Evolutionary conservation across 1,140 invertebrate genomes (phyloP).

Genomic region (Lasioglossum baleicum): DNA sequence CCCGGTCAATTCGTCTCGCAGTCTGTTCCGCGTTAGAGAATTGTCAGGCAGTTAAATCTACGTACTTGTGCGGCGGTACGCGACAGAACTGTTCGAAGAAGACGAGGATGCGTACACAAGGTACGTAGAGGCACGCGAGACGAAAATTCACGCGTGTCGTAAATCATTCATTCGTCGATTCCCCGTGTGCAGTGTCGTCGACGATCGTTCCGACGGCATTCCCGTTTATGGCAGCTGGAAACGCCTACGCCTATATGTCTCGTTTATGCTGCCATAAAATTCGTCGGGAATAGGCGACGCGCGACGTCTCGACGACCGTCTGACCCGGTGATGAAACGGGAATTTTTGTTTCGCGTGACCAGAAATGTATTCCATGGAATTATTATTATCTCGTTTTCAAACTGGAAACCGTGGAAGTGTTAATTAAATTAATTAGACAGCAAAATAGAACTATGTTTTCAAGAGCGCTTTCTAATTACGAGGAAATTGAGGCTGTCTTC

Average conservation of each 20-base stretch:
- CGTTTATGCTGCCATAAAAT: slow-evolving; percentile 50
- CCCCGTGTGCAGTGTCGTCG: slow-evolving; percentile 26
- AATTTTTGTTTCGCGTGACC: not conserved
- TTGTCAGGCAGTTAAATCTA: slow-evolving; percentile 31
- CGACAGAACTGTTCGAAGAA: not conserved
- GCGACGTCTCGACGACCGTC: slow-evolving; percentile 19
- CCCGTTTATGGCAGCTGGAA: slow-evolving; percentile 9
- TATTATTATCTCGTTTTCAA: no score
- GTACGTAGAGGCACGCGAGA: slow-evolving; percentile 28
- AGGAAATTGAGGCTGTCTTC: no score
- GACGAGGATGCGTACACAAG: not conserved
- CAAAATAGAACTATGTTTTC: no score
- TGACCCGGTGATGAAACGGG: slow-evolving; percentile 27
- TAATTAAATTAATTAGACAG: no score
- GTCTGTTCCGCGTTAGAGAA: slow-evolving; percentile 14
- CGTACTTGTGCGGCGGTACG: slow-evolving; percentile 13
- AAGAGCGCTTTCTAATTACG: no score
- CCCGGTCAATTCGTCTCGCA: not conserved
- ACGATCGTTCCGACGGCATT: slow-evolving; percentile 12
- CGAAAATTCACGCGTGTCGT: slow-evolving; percentile 40
- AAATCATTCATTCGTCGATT: slow-evolving; percentile 27
- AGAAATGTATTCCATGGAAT: no score
- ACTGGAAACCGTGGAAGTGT: no score
- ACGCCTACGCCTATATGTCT: slow-evolving; percentile 41
- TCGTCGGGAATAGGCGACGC: slow-evolving; percentile 17